Percentiles rank a stretch among this genome's conserved stretches.
Evolutionary conservation across 2,888 invertebrate genomes (phyloP).

Genomic region (Pseudococcus longispinus): DNA sequence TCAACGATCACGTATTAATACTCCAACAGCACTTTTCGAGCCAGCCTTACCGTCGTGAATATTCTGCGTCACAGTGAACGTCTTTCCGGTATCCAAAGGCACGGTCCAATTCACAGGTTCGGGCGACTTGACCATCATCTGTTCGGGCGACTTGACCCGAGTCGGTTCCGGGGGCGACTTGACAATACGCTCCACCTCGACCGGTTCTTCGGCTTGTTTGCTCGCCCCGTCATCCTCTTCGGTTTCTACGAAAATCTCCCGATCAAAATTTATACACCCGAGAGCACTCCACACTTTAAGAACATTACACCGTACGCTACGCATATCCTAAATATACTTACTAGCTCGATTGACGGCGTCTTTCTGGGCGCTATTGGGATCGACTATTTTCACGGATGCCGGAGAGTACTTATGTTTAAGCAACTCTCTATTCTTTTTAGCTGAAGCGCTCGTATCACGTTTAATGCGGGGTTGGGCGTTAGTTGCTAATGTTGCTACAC

Average conservation of each 20-base stretch:
- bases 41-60: slow-evolving; percentile 70
- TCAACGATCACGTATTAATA: no score
- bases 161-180: slow-evolving; percentile 94
- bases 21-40: neutral
- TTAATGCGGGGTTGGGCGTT: slow-evolving; percentile 54
- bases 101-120: slow-evolving; percentile 96
- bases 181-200: slow-evolving; percentile 74
- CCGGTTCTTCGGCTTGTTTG: slow-evolving; percentile 58
- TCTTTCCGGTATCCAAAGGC: slow-evolving; percentile 90
- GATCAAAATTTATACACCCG: slow-evolving; percentile 30
- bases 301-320: neutral
- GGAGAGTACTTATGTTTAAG: slow-evolving; percentile 55
- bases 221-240: slow-evolving; percentile 10
- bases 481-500: slow-evolving; percentile 53
- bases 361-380: neutral
- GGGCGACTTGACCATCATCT: slow-evolving; percentile 89
- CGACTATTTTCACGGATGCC: slow-evolving; percentile 43
- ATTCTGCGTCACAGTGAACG: slow-evolving; percentile 91
- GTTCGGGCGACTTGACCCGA: slow-evolving; percentile 90
- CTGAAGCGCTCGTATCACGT: slow-evolving; percentile 53
- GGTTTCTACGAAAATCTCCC: slow-evolving; percentile 47
- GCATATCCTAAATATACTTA: slow-evolving; percentile 25
- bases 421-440: slow-evolving; percentile 54
- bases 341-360: slow-evolving; percentile 1
- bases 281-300: neutral